Base-by-base conservation (phyloP, 1,140 invertebrate species). In the Microplitis mediator region DNA sequence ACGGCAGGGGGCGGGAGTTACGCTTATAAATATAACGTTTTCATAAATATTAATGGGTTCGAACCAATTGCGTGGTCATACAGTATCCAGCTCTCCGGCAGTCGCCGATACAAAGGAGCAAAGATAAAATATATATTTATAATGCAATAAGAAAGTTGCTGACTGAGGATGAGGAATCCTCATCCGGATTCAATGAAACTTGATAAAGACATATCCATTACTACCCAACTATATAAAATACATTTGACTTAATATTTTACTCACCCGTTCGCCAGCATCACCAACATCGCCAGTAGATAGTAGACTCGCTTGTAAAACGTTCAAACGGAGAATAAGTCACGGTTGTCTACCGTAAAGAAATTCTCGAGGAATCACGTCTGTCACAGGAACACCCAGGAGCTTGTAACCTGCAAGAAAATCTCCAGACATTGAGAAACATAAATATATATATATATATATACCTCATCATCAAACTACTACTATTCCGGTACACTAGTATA, bases 11-110 rank as follows among this genome's bases (percentile, higher is more conserved):
- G 64, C 66, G 74, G 52, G 69, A 69, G 71, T 67, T 23, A 52
- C 62, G 56, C 77, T 72, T 76, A 79, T 79, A 77, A 74, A 74
- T 75, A 74, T 67, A 74, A 76, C 71, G 72, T 75, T 75, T 76
- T 75, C 61, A 70, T 75, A 78, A 80, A 77, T 75, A 72, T 65
- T 68, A 50, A 71, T 76, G 73, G 58, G 73, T 75, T 73, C 63
- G 64, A 73, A 73, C 76, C 77, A 81, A 81, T 80, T 80, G 23
- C 23, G 23, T 23, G 23, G 1, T 23, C 23, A 23, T 23, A 23
- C 23, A 23, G 23, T 23, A 23, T 23, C 23, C 23, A 23, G 23
- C 23, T 23, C 23, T 23, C 23, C 23, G 23, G 23, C 23, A 23
- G 23, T 23, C 23, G 23, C 23, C 23, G 23, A 2, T 23, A 23